Percentiles rank a stretch among this genome's conserved stretches.
phyloP scores from a whole-genome alignment of 1,140 invertebrate species.

The Sinonovacula constricta region DNA sequence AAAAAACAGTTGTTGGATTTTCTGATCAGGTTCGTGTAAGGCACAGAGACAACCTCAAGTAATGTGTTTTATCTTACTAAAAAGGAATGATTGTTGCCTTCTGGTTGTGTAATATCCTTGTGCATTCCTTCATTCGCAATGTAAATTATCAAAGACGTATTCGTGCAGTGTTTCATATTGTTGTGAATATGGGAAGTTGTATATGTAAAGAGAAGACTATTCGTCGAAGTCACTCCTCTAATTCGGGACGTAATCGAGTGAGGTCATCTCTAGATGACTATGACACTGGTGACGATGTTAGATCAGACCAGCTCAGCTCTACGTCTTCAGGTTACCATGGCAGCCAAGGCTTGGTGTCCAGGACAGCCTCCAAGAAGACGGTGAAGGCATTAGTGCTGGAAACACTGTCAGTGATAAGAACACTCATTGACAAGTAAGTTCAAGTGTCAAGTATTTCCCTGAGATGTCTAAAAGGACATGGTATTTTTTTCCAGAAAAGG shows the following conservation, averaged over 20 bases:
- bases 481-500: too few relatives aligned
- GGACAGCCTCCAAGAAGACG: slow-evolving; percentile 42
- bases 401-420: slow-evolving; percentile 88
- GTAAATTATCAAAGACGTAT: not conserved
- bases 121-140: not conserved
- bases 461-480: too few relatives aligned
- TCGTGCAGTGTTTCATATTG: not conserved
- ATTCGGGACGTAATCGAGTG: not conserved
- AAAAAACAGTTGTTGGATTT: too few relatives aligned
- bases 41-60: too few relatives aligned
- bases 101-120: slow-evolving; percentile 43
- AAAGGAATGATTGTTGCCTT: slow-evolving; percentile 54
- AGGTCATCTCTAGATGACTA: slow-evolving; percentile 1
- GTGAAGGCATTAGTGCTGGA: slow-evolving; percentile 85
- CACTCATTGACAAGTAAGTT: slow-evolving; percentile 90
- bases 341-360: slow-evolving; percentile 12
- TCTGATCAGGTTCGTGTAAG: too few relatives aligned
- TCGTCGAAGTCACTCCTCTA: slow-evolving; percentile 3
- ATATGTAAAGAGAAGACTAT: slow-evolving; percentile 67
- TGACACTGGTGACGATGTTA: not conserved
- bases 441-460: too few relatives aligned
- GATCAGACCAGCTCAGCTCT: slow-evolving; percentile 25
- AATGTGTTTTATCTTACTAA: too few relatives aligned
- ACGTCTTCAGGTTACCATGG: slow-evolving; percentile 48
- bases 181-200: slow-evolving; percentile 69